Conservation (phyloP, 2,113 vertebrate genomes). For the Chrysochloris asiatica region DNA sequence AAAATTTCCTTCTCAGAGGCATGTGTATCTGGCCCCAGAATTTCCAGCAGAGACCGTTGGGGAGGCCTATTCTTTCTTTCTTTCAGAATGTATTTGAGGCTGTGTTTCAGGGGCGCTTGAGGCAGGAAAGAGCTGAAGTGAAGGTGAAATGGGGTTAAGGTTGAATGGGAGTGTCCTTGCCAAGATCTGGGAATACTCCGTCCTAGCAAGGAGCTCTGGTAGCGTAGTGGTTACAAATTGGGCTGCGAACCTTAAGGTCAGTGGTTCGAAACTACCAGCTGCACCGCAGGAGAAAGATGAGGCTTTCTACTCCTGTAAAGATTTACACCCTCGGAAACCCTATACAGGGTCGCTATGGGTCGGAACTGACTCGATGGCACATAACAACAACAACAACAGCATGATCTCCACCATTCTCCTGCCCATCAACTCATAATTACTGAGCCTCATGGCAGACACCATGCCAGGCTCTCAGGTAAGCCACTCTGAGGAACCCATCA, state of each 20-base stretch:
- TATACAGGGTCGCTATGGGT: no score
- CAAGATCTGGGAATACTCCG: background rate
- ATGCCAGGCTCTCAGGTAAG: background rate
- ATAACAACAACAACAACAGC: no score
- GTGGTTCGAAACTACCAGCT: no score
- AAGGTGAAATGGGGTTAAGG: background rate
- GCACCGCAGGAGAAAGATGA: no score
- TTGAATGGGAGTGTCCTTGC: background rate
- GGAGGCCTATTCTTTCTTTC: background rate
- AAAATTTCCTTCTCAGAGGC: background rate
- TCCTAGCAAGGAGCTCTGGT: no score
- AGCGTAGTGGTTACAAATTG: no score
- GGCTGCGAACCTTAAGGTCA: no score
- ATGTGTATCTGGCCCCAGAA: background rate
- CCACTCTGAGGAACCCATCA: background rate
- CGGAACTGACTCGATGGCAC: no score
- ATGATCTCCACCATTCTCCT: background rate
- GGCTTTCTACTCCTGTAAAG: no score
- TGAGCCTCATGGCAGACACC: background rate
- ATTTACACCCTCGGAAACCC: no score
- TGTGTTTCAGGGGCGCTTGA: background rate
- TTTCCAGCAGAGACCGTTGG: background rate
- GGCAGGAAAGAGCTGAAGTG: background rate
- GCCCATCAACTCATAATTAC: background rate
- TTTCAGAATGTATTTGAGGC: background rate